Percentiles rank a stretch among this genome's conserved stretches.
These are phyloP conservation scores for Sycophila sp. DNA, from an alignment of 1,140 invertebrate species.

Conservation along the genomic window DNA sequence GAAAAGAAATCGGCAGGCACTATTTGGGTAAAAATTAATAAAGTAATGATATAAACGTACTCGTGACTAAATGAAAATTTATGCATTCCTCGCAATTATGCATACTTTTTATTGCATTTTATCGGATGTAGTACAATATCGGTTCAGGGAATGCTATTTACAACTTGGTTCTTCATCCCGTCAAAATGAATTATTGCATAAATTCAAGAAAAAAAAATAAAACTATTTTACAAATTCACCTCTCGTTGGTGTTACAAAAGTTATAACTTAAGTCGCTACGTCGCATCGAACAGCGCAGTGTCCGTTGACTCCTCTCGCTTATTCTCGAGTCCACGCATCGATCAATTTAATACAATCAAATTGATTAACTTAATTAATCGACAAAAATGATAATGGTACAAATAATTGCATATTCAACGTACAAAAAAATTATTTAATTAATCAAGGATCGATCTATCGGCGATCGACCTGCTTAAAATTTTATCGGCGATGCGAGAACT, in stretches of 20 bases:
- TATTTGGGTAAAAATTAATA: neutral
- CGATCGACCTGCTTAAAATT: neutral
- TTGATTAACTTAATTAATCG: no score
- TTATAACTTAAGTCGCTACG: neutral
- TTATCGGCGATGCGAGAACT: neutral
- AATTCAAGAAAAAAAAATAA: neutral
- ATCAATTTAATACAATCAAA: no score
- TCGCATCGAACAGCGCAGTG: no score
- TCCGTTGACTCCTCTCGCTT: no score
- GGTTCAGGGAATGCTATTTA: constrained; percentile 30
- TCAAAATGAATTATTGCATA: neutral
- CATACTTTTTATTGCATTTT: no score
- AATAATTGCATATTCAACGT: neutral
- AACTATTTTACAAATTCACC: neutral
- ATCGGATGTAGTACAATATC: no score
- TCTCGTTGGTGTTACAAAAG: neutral
- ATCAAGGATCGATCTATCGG: neutral
- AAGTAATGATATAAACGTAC: neutral
- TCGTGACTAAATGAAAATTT: neutral
- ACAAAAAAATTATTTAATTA: neutral
- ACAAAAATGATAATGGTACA: no score
- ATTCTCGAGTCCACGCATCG: no score
- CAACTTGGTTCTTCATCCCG: neutral
- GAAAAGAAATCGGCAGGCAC: no score
- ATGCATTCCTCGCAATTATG: neutral